Percentiles rank a stretch among this genome's conserved stretches.
Evolutionary conservation across 2,113 vertebrate genomes (phyloP).

Genomic region (Catharus fuscescens): DNA sequence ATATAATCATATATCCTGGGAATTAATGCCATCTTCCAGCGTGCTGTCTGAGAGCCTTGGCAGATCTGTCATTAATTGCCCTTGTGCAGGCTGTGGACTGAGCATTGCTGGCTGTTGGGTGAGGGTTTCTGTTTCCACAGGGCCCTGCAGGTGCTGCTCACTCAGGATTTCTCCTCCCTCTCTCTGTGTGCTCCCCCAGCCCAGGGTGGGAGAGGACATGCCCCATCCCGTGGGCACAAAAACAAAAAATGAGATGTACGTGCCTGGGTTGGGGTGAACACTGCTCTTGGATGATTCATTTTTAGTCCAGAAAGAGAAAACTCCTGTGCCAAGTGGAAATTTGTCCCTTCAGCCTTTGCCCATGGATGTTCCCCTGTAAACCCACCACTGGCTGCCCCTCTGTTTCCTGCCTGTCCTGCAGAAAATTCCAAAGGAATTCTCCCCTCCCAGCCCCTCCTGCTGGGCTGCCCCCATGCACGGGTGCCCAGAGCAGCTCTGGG

Average conservation of each 20-base stretch:
- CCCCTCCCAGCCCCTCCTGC: fast-evolving
- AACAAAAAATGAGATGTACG: not conserved
- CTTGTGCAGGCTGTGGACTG: not conserved
- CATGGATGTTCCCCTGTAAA: fast-evolving
- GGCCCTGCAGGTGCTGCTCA: not conserved
- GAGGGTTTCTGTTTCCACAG: not conserved
- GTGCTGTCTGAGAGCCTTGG: not conserved
- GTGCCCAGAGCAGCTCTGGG: not conserved
- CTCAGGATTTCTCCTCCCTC: not conserved
- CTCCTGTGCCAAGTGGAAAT: not conserved
- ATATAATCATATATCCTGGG: not conserved
- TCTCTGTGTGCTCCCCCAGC: not conserved
- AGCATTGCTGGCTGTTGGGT: not conserved
- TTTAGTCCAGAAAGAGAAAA: not conserved
- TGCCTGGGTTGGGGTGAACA: not conserved
- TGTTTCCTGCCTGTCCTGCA: not conserved
- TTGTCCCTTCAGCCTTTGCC: not conserved
- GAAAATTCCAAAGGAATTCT: not conserved
- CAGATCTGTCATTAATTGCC: not conserved
- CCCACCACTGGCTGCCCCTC: fast-evolving
- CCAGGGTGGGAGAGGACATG: fast-evolving
- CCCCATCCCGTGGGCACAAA: fast-evolving
- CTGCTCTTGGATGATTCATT: not conserved
- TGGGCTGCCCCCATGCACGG: fast-evolving
- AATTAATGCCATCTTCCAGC: not conserved